Evolutionary conservation across 2,888 invertebrate genomes (phyloP).

Genomic region (Agrotis ipsilon): DNA sequence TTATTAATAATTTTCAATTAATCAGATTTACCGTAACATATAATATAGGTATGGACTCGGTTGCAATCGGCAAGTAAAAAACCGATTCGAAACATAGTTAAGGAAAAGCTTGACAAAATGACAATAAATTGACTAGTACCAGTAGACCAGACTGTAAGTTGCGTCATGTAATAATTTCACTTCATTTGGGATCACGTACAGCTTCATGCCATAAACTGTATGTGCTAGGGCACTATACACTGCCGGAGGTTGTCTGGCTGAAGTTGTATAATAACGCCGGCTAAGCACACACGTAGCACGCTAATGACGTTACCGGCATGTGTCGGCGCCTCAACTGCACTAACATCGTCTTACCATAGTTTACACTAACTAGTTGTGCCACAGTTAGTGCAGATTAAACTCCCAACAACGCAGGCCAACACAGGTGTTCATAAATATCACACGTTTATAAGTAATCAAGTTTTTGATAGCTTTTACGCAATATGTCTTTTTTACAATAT

Average conservation of each 20-base stretch:
- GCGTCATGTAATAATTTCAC: background rate
- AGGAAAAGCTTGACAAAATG: background rate
- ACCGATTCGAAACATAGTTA: background rate
- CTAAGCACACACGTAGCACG: conserved; percentile 19
- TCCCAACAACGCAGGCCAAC: conserved; percentile 18
- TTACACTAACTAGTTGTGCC: conserved; percentile 42
- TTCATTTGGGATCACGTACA: background rate
- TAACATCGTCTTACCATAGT: conserved; percentile 46
- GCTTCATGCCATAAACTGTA: background rate
- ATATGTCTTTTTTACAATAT: background rate
- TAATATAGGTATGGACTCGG: no score
- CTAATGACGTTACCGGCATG: conserved; percentile 42
- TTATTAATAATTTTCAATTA: no score
- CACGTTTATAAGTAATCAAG: conserved; percentile 18
- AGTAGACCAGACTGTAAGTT: background rate
- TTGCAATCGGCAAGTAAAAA: no score
- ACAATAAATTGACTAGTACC: background rate
- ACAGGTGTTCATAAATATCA: conserved; percentile 7
- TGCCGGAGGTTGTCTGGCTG: background rate
- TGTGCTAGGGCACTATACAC: background rate
- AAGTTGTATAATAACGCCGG: conserved; percentile 8
- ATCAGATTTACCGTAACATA: no score
- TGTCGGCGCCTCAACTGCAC: conserved; percentile 34
- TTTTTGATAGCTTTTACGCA: conserved; percentile 6
- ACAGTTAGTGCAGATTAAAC: conserved; percentile 37